Evolutionary conservation across 2,113 vertebrate genomes (phyloP), one percentile per base, ranked within the genome.

Genomic region (Prunella himalayana): DNA sequence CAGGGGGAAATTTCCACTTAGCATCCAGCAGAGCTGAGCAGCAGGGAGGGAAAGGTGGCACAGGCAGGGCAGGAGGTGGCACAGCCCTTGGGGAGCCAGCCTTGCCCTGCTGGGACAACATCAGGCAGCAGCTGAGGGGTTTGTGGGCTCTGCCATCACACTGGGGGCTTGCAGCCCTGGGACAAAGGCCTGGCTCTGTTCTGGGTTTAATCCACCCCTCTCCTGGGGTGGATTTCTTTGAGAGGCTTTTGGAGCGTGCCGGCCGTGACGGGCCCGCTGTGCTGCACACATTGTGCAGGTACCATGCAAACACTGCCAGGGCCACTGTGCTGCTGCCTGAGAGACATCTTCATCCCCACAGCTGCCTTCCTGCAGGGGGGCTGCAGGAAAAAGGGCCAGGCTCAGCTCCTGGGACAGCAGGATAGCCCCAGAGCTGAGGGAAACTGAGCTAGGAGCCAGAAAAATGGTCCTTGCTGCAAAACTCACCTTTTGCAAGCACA

Each of bases 271-370:
- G 2, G 42, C 89, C 12, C 1, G 6, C 68, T 42, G 86, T 2
- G 50, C 49, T 1, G 42, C 64, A 1, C 56, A 4, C n/a, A 50
- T 85, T 85, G 89, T 87, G 5, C n/a, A 57, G 81, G 65, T 33
- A 41, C 86, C 5, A 2, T 60, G 61, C 78, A 50, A 35, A 86
- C 35, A 0, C 61, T 42, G 68, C 57, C 61, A 4, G 87, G 37
- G 68, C 64, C 45, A 2, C 0, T 0, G 44, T 27, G 59, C 64
- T 45, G 56, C 69, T 21, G 78, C 89, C 88, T 57, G 25, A 3
- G 5, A 73, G 79, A 92, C 49, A 42, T 92, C 95, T 96, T 92
- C 93, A 92, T 96, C 80, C 64, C 51, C 75, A 45, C 16, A n/a
- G 66, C 85, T 51, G 63, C 61, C 53, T 68, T 39, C 41, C 73